Base-by-base conservation (phyloP, 2,113 vertebrate species). In the Hemicordylus capensis region DNA sequence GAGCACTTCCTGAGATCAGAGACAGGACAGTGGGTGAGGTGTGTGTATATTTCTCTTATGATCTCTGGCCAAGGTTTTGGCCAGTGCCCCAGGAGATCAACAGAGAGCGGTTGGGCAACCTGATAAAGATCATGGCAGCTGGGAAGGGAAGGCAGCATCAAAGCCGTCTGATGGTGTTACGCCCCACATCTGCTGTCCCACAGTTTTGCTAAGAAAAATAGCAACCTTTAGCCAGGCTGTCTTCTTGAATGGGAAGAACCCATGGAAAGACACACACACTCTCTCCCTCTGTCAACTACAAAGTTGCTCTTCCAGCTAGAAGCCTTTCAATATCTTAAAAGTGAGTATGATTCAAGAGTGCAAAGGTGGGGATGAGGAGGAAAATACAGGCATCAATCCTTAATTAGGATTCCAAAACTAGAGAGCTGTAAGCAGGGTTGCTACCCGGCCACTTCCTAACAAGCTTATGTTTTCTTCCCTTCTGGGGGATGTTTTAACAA, bases 1-100 rank as follows among this genome's bases (percentile, higher is more conserved):
- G 77, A 85, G 76, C 67, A 73, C 76, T 85, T 85, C 84, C 84
- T 85, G 84, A 85, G 84, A 85, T 85, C 84, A 85, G 76, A 85
- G 56, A 20, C 76, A 79, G 76, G 76, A 72, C 76, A 85, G 66
- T 72, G 76, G 76, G 76, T 80, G 84, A 85, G 84, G 84, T 85
- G 42, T 61, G 58, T 72, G 63, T 80, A 44, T 61, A 48, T 85
- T 61, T 63, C 54, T 59, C 34, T 64, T 79, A 72, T 85, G 84
- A 85, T 85, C 76, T 85, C 66, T 79, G 76, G 84, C 84, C 84
- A 85, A 80, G 15, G 56, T 79, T 85, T 73, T 61, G 66, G 56
- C 24, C 56, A 37, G 39, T 85, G n/a, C 44, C 54, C 67, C 76
- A 73, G 58, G 83, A 78, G 51, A 76, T 69, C 83, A 77, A n/a